Conservation (phyloP, 2,797 vertebrate genomes). For the Thalassophryne amazonica region DNA sequence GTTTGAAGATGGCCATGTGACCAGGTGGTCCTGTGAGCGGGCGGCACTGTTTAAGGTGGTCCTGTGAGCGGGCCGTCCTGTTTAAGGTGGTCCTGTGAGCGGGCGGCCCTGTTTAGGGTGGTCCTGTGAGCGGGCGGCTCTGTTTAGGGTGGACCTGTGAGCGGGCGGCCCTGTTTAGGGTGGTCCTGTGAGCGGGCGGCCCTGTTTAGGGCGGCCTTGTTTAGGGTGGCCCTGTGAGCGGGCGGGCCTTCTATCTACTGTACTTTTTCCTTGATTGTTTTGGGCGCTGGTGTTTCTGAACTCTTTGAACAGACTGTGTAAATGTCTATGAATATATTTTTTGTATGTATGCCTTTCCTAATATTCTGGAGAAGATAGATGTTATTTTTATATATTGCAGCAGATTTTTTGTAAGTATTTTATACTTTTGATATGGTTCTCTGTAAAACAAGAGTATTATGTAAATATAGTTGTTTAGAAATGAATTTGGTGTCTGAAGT, state of each 20-base stretch:
- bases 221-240: slow-evolving; percentile 3
- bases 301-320: slow-evolving; percentile 46
- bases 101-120: too few relatives aligned
- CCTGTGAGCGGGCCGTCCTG: not conserved
- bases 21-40: not conserved
- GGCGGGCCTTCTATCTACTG: slow-evolving; percentile 43
- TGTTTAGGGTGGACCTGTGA: slow-evolving; percentile 4
- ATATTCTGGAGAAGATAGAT: slow-evolving; percentile 77
- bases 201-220: too few relatives aligned
- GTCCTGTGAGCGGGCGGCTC: not conserved
- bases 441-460: slow-evolving; percentile 83
- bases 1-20: not conserved
- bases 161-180: too few relatives aligned
- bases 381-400: slow-evolving; percentile 86
- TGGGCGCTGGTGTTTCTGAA: too few relatives aligned
- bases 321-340: slow-evolving; percentile 79
- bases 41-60: slow-evolving; percentile 9
- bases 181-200: not conserved
- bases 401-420: slow-evolving; percentile 83
- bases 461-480: slow-evolving; percentile 87
- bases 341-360: slow-evolving; percentile 80
- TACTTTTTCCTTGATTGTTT: too few relatives aligned
- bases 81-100: not conserved
- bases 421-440: slow-evolving; percentile 84
- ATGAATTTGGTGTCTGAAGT: slow-evolving; percentile 15